phyloP scores from a whole-genome alignment of 2,888 invertebrate genomes.

The Volucella bombylans region DNA sequence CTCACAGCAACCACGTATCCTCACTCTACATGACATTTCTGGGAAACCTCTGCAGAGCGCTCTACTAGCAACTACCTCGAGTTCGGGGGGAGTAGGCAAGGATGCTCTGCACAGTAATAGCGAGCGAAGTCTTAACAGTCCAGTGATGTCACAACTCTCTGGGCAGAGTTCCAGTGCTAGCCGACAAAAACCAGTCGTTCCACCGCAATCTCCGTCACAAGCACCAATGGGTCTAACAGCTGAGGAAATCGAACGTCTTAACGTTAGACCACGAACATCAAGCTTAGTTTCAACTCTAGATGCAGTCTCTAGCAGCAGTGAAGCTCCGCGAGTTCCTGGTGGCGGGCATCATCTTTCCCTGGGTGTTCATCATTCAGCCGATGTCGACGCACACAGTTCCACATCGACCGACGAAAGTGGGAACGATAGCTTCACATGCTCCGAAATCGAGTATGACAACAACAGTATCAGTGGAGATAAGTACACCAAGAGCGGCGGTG shows the following conservation, averaged over 20 bases:
- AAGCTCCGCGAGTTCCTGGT: constrained; percentile 88
- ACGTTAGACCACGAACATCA: constrained; percentile 92
- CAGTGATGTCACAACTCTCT: constrained; percentile 95
- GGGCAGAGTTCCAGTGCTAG: constrained; percentile 92
- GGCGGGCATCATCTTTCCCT: constrained; percentile 88
- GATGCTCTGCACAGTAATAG: constrained; percentile 95
- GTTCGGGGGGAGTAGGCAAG: constrained; percentile 93
- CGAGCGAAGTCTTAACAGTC: constrained; percentile 94
- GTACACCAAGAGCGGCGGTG: constrained; percentile 85
- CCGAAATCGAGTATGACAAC: constrained; percentile 98
- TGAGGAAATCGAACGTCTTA: constrained; percentile 95
- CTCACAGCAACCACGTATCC: constrained; percentile 93
- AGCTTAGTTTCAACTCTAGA: constrained; percentile 96
- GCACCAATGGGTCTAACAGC: constrained; percentile 93
- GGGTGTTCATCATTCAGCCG: constrained; percentile 89
- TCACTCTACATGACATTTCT: constrained; percentile 96
- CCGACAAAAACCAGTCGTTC: constrained; percentile 87
- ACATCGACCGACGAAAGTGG: constrained; percentile 95
- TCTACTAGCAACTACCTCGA: constrained; percentile 93
- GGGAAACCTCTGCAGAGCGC: constrained; percentile 96
- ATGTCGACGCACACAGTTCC: constrained; percentile 89
- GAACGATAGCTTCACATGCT: constrained; percentile 98
- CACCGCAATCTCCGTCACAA: constrained; percentile 88
- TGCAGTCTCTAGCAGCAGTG: constrained; percentile 95
- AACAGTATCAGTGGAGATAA: constrained; percentile 92